phyloP scores from a whole-genome alignment of 1,140 invertebrate species.

The Drosophila pectinifera region DNA sequence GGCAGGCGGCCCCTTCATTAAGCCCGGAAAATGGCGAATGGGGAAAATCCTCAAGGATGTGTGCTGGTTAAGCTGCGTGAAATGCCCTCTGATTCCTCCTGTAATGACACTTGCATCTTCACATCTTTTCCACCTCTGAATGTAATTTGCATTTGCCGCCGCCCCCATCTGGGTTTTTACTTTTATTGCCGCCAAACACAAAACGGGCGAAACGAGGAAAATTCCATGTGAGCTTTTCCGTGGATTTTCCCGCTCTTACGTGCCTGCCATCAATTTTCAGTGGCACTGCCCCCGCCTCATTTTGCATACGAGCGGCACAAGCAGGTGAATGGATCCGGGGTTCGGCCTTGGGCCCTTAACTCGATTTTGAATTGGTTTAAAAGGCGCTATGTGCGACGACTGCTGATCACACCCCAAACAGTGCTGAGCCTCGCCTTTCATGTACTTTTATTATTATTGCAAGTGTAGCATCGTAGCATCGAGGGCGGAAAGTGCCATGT shows the following conservation, averaged over 20 bases:
- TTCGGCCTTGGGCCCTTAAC: conserved; percentile 74
- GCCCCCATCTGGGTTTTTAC: conserved; percentile 35
- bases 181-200: conserved; percentile 47
- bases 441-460: conserved; percentile 80
- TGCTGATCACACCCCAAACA: conserved; percentile 73
- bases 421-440: conserved; percentile 52
- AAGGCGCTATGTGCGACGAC: conserved; percentile 65
- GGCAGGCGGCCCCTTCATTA: conserved; percentile 34
- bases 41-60: conserved; percentile 32
- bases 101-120: conserved; percentile 61
- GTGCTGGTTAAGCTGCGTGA: conserved; percentile 63
- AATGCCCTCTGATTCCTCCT: conserved; percentile 56
- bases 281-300: conserved; percentile 79
- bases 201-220: conserved; percentile 23
- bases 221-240: conserved; percentile 43
- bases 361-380: conserved; percentile 81
- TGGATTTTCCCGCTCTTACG: conserved; percentile 65
- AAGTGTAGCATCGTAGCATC: conserved; percentile 64
- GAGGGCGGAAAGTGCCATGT: conserved; percentile 62
- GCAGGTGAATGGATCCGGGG: conserved; percentile 56
- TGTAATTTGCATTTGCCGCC: conserved; percentile 56
- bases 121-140: conserved; percentile 46
- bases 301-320: conserved; percentile 81
- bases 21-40: conserved; percentile 21
- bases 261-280: conserved; percentile 83